Base-by-base conservation (phyloP, 2,113 vertebrate genomes). In the Agelaius tricolor region DNA sequence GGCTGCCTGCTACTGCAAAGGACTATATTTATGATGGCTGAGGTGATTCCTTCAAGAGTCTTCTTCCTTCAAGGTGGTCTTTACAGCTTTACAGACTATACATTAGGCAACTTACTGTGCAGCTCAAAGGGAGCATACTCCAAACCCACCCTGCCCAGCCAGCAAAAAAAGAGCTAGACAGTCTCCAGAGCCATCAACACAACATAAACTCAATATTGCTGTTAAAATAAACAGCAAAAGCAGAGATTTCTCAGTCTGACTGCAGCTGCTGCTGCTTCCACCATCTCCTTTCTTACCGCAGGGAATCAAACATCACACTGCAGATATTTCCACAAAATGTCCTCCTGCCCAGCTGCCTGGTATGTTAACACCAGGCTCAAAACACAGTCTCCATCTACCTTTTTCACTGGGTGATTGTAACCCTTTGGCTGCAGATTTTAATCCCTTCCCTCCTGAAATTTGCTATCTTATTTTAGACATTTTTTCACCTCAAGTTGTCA, bases 121-220 rank as follows among this genome's bases (percentile, higher is more conserved):
- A 82, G 47, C 52, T 95, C 43, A 73, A 61, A 87, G 61, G 44
- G 55, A 75, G 33, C 2, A 0, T 43, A 73, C 57, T 78, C 43
- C 31, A 59, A 62, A 67, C 68, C 33, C 18, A 1, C 28, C 44
- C 39, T 72, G 39, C 41, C 35, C 12, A 7, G n/a, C 7, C 63
- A 69, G 62, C 0, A 2, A 76, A 75, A 92, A 77, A 46, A 84
- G 79, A 91, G 61, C 19, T 35, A 76, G 24, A 41, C 47, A 55
- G n/a, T 62, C 58, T 87, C 74, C 69, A 93, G 74, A 91, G 66
- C 81, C 87, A 89, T 58, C 84, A 89, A 65, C n/a, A 79, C 71
- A 91, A 74, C 37, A 66, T 52, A 92, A 92, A 44, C 37, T 82
- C 69, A 66, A 65, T 82, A 75, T 17, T 91, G 58, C 58, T 89